These are phyloP conservation scores for Sinocyclocheilus anshuiensis DNA, from an alignment of 2,113 vertebrate genomes.

Conservation along the genomic window DNA sequence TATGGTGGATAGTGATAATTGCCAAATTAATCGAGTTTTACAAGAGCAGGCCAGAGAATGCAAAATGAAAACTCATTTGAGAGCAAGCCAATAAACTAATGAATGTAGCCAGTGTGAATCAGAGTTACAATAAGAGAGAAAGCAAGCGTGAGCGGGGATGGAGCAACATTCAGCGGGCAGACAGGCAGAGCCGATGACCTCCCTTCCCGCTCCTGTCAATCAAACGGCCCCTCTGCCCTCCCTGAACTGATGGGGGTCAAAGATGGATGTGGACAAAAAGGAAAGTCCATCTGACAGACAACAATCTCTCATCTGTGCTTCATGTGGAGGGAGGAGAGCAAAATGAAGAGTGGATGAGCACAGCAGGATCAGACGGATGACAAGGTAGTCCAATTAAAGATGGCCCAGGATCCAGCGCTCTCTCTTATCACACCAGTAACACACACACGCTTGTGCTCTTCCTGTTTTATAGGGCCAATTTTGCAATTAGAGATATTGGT, in stretches of 20 bases:
- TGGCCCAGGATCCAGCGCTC: conserved; percentile 16
- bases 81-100: background rate
- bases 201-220: conserved; percentile 41
- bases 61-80: background rate
- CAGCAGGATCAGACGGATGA: conserved; percentile 24
- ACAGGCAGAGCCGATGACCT: conserved; percentile 27
- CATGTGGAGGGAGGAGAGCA: background rate
- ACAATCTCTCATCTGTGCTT: conserved; percentile 34
- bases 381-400: conserved; percentile 37
- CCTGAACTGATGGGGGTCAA: conserved; percentile 37
- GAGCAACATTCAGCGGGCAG: background rate
- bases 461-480: conserved; percentile 44
- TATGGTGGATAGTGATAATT: background rate
- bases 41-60: background rate
- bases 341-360: conserved; percentile 16
- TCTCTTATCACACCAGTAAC: background rate
- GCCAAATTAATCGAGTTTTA: background rate
- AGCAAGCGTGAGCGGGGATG: background rate
- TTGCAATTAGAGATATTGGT: conserved; percentile 59
- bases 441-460: background rate
- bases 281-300: conserved; percentile 26
- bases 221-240: conserved; percentile 7
- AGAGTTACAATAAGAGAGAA: background rate
- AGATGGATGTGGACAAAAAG: conserved; percentile 20
- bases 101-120: background rate